A percentile compares a stretch with the other conserved stretches of the same genome.
phyloP scores from a whole-genome alignment of 1,140 invertebrate species.

The Melitaea cinxia region DNA sequence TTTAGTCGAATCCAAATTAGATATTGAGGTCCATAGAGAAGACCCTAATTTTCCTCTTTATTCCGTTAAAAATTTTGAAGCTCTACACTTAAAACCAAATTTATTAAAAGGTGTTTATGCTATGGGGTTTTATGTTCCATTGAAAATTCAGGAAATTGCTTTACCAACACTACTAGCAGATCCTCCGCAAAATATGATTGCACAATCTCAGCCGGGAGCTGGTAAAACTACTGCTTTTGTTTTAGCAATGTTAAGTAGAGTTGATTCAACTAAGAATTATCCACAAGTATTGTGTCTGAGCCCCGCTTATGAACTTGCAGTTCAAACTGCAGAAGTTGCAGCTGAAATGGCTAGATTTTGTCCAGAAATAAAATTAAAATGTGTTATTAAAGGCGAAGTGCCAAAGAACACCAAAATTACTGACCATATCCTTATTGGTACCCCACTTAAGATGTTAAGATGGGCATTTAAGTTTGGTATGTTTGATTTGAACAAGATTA shows the following conservation, averaged over 20 bases:
- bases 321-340: conserved; percentile 98
- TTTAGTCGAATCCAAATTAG: conserved; percentile 91
- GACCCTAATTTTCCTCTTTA: conserved; percentile 96
- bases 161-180: conserved; percentile 95
- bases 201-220: conserved; percentile 99
- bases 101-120: conserved; percentile 96
- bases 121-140: conserved; percentile 98
- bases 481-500: conserved; percentile 94
- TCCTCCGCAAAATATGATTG: conserved; percentile 98
- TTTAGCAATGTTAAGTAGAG: conserved; percentile 96
- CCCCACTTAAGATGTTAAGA: conserved; percentile 95
- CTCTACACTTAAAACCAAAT: conserved; percentile 93
- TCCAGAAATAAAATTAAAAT: conserved; percentile 93
- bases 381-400: conserved; percentile 96
- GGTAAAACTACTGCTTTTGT: conserved; percentile 99
- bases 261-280: conserved; percentile 89
- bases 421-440: conserved; percentile 98
- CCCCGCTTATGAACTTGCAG: conserved; percentile 98
- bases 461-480: conserved; percentile 93
- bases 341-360: conserved; percentile 96
- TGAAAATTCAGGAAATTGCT: conserved; percentile 98
- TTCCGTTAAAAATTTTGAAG: conserved; percentile 97
- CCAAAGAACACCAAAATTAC: conserved; percentile 86
- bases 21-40: conserved; percentile 94
- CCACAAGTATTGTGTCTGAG: conserved; percentile 97